phyloP scores from a whole-genome alignment of 2,888 invertebrate genomes.

The Operophtera brumata region DNA sequence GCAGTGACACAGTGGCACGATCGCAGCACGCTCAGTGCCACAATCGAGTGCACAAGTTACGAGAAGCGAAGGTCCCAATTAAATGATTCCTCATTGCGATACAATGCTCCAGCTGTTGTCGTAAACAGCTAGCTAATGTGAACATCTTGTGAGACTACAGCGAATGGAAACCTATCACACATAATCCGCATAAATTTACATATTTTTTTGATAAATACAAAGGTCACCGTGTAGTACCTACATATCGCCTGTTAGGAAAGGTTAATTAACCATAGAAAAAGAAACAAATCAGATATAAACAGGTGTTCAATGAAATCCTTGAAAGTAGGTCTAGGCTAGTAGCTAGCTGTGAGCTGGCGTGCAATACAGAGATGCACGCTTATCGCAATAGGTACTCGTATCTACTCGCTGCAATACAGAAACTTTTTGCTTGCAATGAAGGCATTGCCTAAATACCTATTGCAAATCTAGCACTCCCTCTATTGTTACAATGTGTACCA shows the following conservation, averaged over 20 bases:
- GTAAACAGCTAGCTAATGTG: constrained; percentile 20
- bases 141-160: constrained; percentile 16
- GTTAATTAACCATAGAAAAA: constrained; percentile 6
- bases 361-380: constrained; percentile 29
- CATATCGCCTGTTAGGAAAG: background rate
- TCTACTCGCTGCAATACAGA: constrained; percentile 11
- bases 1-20: constrained; percentile 3
- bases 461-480: constrained; percentile 11
- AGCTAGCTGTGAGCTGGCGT: constrained; percentile 31
- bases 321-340: constrained; percentile 49
- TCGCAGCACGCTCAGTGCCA: constrained; percentile 2
- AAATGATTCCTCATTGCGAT: constrained; percentile 14
- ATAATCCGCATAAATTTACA: constrained; percentile 18
- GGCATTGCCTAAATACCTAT: constrained; percentile 11
- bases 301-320: constrained; percentile 31
- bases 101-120: constrained; percentile 22
- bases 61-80: constrained; percentile 25
- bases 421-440: constrained; percentile 7
- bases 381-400: constrained; percentile 18
- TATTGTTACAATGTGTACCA: constrained; percentile 12
- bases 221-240: constrained; percentile 10
- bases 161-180: constrained; percentile 17
- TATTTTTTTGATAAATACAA: constrained; percentile 14
- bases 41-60: constrained; percentile 10
- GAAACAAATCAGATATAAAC: constrained; percentile 1